Evolutionary conservation across 53 echinoderm and acorn worm species (phyloP).

Genomic region (Arbacia lixula): DNA sequence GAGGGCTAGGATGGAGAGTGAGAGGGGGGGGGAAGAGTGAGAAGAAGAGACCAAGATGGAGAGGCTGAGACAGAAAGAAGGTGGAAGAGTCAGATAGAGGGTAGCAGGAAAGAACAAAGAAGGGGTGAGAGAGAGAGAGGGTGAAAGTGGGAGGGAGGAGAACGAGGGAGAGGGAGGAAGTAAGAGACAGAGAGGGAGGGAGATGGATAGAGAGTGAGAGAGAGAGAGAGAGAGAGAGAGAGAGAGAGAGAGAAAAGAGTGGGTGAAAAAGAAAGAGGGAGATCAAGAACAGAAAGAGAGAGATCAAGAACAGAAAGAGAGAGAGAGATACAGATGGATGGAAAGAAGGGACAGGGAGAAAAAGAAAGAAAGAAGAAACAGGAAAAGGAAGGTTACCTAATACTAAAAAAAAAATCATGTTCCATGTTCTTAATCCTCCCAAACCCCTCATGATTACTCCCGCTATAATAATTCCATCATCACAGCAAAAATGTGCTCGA

Average conservation of each 20-base stretch:
- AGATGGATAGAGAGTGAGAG: background rate
- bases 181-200: background rate
- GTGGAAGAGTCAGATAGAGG: background rate
- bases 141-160: background rate
- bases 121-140: background rate
- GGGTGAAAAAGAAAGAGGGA: no score
- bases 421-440: no score
- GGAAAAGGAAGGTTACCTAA: no score
- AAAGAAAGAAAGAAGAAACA: no score
- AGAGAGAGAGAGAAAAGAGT: conserved; percentile 2
- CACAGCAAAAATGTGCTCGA: no score
- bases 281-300: no score
- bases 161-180: background rate
- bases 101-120: background rate
- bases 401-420: no score
- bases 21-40: background rate
- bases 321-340: no score
- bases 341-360: no score
- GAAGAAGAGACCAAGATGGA: background rate
- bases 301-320: no score
- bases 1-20: background rate
- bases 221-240: background rate
- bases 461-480: no score
- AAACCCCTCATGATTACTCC: no score
- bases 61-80: background rate